Evolutionary conservation across 2,113 vertebrate species (phyloP), one percentile per base, ranked within the genome.

Genomic region (Lophius piscatorius): DNA sequence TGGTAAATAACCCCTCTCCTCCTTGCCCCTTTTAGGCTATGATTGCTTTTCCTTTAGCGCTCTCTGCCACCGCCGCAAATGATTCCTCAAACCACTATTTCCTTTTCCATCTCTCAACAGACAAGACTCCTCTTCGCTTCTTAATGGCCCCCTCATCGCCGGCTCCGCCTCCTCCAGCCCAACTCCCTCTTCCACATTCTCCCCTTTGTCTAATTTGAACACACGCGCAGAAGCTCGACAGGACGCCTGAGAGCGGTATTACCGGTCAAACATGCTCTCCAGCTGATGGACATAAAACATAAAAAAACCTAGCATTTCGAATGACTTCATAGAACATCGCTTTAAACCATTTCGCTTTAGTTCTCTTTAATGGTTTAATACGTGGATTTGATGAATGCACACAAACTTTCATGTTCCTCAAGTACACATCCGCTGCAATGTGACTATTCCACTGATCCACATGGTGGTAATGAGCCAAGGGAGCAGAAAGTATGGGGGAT

Each of bases 1-100:
- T 29, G 55, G 82, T 86, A 88, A 90, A 90, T 86, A 89, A 81
- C 80, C 78, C 71, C 73, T 85, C 79, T 87, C 76, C 79, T 84
- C 76, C 64, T 73, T 14, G 50, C 66, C 66, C 74, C 79, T 83
- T 88, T 83, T 82, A 89, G 80, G 56, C 63, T 62, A 68, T 82
- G 88, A 90, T 89, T 87, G 87, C 88, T 84, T 89, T 89, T 79
- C 78, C 75, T 70, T 50, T 74, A 63, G 58, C 59, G 62, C 80
- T 79, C 63, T 69, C 62, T n/a, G n/a, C 61, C 35, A 16, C 70
- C 24, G 5, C 71, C 10, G 13, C 76, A 87, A 88, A 85, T 85
- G 63, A 86, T 87, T 85, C 76, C 68, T 83, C 83, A 76, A 82
- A 84, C 57, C 54, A n/a, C 81, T 63, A 83, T 89, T 89, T 85